Conservation (phyloP, 64 coral and sea anemone species). For the Montipora efflorescens region DNA sequence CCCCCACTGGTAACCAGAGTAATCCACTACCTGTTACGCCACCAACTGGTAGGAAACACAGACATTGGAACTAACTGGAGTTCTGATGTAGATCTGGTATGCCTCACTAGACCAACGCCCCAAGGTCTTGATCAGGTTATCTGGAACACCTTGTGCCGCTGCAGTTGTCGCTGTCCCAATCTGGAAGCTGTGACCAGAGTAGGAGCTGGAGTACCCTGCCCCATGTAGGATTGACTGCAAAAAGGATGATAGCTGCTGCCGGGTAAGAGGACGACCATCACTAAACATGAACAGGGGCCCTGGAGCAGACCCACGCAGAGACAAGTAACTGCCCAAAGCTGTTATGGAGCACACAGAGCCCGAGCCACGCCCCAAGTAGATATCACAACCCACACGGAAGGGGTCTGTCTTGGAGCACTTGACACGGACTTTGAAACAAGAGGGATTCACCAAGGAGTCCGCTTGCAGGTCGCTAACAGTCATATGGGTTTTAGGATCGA, state of each 20-base stretch:
- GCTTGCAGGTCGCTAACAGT: no score
- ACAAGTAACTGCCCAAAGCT: no score
- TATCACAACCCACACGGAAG: no score
- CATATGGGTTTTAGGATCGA: no score
- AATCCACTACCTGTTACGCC: neutral
- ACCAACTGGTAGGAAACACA: neutral
- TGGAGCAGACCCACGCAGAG: no score
- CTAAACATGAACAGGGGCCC: no score
- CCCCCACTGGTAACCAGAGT: neutral
- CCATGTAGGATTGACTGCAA: neutral
- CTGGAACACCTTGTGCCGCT: neutral
- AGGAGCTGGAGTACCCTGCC: neutral
- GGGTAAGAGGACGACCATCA: constrained; percentile 23
- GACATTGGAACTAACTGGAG: neutral
- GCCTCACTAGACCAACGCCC: constrained; percentile 42
- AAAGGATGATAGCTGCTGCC: neutral
- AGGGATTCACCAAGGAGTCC: no score
- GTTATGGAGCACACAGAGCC: no score
- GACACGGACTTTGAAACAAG: no score
- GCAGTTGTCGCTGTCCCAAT: constrained; percentile 33
- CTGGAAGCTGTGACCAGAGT: constrained; percentile 19
- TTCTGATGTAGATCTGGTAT: constrained; percentile 18
- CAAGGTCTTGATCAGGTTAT: constrained; percentile 37
- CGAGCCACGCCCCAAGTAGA: no score
- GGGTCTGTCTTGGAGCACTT: no score